Evolutionary conservation across 1,140 invertebrate species (phyloP).

Genomic region (Orchestia grillus): DNA sequence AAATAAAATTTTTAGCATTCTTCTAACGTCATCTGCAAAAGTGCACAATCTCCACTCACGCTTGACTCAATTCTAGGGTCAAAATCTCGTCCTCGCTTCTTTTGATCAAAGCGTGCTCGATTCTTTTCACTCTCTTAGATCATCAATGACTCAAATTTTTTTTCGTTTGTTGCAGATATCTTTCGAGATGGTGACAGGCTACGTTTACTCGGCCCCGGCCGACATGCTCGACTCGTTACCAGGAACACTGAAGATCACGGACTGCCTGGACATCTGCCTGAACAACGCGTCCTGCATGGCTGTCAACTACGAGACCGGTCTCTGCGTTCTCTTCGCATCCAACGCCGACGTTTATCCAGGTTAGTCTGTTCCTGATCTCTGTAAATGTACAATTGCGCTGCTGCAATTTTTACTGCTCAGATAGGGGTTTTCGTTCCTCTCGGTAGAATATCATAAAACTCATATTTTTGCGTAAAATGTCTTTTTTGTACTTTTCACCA

Average conservation of each 20-base stretch:
- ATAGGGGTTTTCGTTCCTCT: background rate
- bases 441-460: background rate
- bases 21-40: background rate
- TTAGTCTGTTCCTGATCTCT: constrained; percentile 63
- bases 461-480: background rate
- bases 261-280: constrained; percentile 73
- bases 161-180: constrained; percentile 59
- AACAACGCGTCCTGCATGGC: constrained; percentile 72
- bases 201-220: constrained; percentile 73
- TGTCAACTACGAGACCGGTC: constrained; percentile 75
- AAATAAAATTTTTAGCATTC: no score
- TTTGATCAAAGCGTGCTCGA: no score
- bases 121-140: background rate
- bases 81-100: no score
- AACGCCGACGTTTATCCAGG: constrained; percentile 71
- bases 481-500: background rate
- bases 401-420: background rate
- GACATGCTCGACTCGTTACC: constrained; percentile 73
- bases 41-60: background rate
- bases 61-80: background rate
- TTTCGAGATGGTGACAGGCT: constrained; percentile 75
- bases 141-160: no score
- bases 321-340: constrained; percentile 74
- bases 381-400: background rate
- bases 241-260: constrained; percentile 73